phyloP scores from a whole-genome alignment of 1,140 invertebrate genomes.

The Halotydeus destructor region DNA sequence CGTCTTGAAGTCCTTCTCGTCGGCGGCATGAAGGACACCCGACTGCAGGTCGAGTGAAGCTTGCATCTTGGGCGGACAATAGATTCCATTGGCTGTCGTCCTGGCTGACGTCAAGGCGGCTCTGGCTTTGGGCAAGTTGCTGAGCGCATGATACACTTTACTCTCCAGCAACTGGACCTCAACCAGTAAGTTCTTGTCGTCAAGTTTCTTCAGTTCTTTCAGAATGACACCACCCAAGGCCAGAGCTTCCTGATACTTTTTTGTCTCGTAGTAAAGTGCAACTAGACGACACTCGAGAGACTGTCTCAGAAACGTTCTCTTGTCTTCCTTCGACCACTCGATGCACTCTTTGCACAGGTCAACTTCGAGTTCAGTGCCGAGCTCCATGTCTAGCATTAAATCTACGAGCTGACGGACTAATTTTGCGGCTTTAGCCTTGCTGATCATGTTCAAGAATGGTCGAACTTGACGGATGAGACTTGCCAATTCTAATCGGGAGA shows the following conservation, averaged over 20 bases:
- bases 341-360: constrained; percentile 75
- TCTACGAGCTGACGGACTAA: constrained; percentile 87
- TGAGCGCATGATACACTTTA: constrained; percentile 83
- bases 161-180: constrained; percentile 89
- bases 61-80: constrained; percentile 94
- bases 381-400: constrained; percentile 89
- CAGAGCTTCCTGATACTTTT: constrained; percentile 66
- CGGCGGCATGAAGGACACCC: constrained; percentile 92
- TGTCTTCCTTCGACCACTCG: constrained; percentile 95
- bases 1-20: constrained; percentile 98
- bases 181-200: constrained; percentile 95
- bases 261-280: constrained; percentile 80
- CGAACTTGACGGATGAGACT: constrained; percentile 78
- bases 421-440: constrained; percentile 97
- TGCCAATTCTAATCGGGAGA: constrained; percentile 43
- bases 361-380: constrained; percentile 61
- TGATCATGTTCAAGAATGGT: constrained; percentile 73
- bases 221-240: constrained; percentile 55
- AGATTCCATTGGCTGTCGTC: constrained; percentile 97
- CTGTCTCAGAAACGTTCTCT: constrained; percentile 86
- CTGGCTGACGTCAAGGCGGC: constrained; percentile 91
- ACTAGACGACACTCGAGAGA: constrained; percentile 80
- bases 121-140: constrained; percentile 84
- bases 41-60: constrained; percentile 91
- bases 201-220: constrained; percentile 90